A percentile compares a stretch with the other conserved stretches of the same genome.
Conservation (phyloP, 2,797 vertebrate species). For the Peromyscus attwateri region DNA sequence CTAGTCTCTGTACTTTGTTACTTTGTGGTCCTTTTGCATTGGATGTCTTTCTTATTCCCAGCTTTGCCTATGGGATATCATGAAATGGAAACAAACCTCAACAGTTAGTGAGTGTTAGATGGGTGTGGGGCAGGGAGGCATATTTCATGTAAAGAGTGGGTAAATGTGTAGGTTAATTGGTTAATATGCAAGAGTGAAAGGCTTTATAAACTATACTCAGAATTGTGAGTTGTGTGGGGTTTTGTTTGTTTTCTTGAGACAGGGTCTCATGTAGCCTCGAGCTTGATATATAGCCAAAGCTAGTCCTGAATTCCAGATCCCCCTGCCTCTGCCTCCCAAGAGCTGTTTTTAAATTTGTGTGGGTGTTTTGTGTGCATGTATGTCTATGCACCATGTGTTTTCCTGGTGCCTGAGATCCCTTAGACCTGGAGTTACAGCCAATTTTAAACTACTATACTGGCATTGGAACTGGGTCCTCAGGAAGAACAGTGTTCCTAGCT, state of each 20-base stretch:
- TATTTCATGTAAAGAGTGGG: slow-evolving; percentile 14
- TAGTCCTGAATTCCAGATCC: neutral
- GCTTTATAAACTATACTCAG: slow-evolving; percentile 12
- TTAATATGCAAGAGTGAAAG: slow-evolving; percentile 63
- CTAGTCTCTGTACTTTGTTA: slow-evolving; percentile 1
- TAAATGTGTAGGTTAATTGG: neutral
- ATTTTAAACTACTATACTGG: neutral
- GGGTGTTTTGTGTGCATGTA: neutral
- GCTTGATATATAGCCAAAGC: neutral
- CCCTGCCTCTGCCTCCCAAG: neutral
- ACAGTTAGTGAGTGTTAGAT: slow-evolving; percentile 25
- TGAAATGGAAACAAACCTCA: slow-evolving; percentile 51
- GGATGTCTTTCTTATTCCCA: slow-evolving; percentile 42
- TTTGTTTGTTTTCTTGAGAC: neutral
- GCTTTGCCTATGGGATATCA: neutral
- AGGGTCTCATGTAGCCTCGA: neutral
- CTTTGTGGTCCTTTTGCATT: slow-evolving; percentile 52
- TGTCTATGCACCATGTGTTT: neutral
- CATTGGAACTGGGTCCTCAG: neutral
- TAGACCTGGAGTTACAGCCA: neutral
- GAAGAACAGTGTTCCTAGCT: neutral
- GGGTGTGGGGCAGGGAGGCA: neutral
- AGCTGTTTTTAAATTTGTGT: neutral
- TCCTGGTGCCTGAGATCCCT: neutral
- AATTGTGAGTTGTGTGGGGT: neutral